Conservation (phyloP, 2,888 invertebrate species). For the Cylindroiulus punctatus region DNA sequence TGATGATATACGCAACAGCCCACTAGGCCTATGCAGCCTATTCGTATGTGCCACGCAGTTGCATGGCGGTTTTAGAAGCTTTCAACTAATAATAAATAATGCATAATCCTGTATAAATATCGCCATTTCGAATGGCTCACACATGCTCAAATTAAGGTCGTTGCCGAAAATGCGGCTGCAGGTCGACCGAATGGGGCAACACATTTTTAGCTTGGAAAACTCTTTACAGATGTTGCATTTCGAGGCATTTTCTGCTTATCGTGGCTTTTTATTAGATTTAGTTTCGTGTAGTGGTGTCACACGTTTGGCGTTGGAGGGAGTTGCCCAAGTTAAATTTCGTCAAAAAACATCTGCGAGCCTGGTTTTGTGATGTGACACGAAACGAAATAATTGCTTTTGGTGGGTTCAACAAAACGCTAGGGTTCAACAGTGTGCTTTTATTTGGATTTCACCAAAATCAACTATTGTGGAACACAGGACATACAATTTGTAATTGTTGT, state of each 20-base stretch:
- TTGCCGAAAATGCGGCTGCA: neutral
- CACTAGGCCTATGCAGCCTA: too few species aligned
- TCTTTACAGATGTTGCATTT: neutral
- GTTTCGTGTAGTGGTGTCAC: neutral
- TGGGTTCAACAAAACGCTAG: neutral
- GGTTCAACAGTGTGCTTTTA: too few species aligned
- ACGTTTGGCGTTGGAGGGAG: neutral
- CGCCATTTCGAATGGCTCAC: neutral
- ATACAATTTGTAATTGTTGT: too few species aligned
- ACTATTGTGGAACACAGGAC: too few species aligned
- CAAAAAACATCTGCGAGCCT: neutral
- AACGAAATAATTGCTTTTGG: neutral
- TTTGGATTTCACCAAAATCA: too few species aligned
- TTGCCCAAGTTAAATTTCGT: neutral
- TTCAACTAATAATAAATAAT: slow-evolving; percentile 1
- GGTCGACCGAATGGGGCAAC: neutral
- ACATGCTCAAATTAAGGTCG: neutral
- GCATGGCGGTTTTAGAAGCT: neutral
- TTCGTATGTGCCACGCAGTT: neutral
- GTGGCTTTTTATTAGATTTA: neutral
- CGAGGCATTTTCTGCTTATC: neutral
- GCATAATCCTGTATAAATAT: neutral
- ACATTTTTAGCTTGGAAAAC: neutral
- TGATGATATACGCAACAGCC: too few species aligned
- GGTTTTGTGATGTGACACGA: neutral